phyloP scores from a whole-genome alignment of 2,888 invertebrate species.

The Athrips mouffetella region DNA sequence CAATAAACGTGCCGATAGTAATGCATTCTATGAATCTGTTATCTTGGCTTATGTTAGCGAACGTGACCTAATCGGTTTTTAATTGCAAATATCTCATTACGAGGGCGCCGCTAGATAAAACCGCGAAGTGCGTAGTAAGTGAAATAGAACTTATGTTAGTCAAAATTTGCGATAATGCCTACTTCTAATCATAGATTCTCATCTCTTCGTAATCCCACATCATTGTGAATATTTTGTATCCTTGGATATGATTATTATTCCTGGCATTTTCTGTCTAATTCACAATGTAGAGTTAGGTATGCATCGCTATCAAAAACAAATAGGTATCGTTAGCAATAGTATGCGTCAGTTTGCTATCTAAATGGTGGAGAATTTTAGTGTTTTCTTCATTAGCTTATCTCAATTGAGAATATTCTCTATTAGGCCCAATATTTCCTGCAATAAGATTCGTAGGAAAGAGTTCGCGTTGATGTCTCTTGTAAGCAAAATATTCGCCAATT shows the following conservation, averaged over 20 bases:
- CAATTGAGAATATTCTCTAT: no score
- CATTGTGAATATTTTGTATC: no score
- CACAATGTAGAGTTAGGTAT: no score
- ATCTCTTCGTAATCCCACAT: no score
- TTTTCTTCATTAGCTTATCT: constrained; percentile 5
- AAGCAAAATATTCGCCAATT: not conserved
- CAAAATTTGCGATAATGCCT: constrained; percentile 51
- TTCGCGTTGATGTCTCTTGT: not conserved
- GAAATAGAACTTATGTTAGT: constrained; percentile 38
- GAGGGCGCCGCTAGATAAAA: constrained; percentile 59
- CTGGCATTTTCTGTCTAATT: no score
- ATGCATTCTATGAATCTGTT: constrained; percentile 25
- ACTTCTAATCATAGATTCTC: not conserved
- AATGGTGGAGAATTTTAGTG: not conserved
- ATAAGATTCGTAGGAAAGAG: not conserved
- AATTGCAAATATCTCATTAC: constrained; percentile 71
- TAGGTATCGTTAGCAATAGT: constrained; percentile 5
- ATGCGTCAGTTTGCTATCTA: constrained; percentile 11
- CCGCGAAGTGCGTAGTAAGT: constrained; percentile 48
- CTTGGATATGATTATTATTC: no score
- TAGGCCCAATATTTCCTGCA: not conserved
- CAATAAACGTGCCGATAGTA: constrained; percentile 13
- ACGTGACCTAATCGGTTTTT: constrained; percentile 75
- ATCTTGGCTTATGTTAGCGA: constrained; percentile 57
- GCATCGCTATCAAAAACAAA: not conserved